These are phyloP conservation scores for Heterodera carotae DNA, from an alignment of 1,140 invertebrate genomes.

Conservation along the genomic window DNA sequence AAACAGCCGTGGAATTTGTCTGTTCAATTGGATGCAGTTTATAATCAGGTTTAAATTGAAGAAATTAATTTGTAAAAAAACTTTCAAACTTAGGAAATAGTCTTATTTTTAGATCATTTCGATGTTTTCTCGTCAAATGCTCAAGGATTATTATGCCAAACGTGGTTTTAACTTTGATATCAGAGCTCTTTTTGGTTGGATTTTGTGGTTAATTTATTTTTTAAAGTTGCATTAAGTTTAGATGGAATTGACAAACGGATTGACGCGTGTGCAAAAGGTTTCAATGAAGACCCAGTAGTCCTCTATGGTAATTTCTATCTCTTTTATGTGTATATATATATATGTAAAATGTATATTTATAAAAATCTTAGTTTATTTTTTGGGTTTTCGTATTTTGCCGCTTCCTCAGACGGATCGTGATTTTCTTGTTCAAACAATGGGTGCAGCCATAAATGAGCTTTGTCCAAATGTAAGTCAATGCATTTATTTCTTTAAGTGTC, in stretches of 20 bases:
- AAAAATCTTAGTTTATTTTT: conserved; percentile 26
- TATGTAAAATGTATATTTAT: too few species aligned
- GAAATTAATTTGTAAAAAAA: conserved; percentile 36
- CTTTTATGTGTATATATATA: too few species aligned
- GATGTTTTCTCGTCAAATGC: conserved; percentile 33
- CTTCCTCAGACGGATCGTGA: conserved; percentile 46
- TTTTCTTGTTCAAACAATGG: conserved; percentile 52
- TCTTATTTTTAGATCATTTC: conserved; percentile 41
- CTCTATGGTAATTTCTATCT: conserved; percentile 22
- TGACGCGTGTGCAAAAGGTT: conserved; percentile 48
- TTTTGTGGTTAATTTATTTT: background rate
- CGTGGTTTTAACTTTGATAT: conserved; percentile 52
- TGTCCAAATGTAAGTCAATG: conserved; percentile 44
- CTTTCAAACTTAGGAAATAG: too few species aligned
- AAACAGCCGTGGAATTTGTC: conserved; percentile 44
- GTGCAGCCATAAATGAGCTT: conserved; percentile 42
- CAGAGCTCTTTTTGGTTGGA: conserved; percentile 35
- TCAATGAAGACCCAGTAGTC: conserved; percentile 54
- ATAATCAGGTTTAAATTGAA: conserved; percentile 49
- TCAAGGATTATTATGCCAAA: conserved; percentile 41
- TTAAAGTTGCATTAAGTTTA: background rate
- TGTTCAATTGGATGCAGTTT: conserved; percentile 49
- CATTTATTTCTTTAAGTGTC: too few species aligned
- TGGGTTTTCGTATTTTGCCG: conserved; percentile 53
- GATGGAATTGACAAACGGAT: conserved; percentile 46